These are phyloP conservation scores for Illadopsis cleaveri DNA, from an alignment of 2,113 vertebrate genomes.

Conservation along the genomic window DNA sequence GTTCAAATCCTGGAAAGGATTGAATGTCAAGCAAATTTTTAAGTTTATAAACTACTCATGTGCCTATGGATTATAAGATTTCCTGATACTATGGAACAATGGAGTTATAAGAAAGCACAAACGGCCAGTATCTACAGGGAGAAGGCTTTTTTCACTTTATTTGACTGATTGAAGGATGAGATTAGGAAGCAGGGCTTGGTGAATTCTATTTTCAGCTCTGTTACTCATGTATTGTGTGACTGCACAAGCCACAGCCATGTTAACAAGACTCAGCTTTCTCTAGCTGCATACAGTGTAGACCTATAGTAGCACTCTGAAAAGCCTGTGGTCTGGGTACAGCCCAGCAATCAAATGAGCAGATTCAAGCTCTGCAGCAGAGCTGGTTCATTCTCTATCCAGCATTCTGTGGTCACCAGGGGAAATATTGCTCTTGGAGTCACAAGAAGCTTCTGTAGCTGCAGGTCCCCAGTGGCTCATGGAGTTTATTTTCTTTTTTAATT, in stretches of 20 bases:
- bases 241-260: background rate
- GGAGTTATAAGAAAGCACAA: background rate
- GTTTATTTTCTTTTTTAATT: conserved; percentile 36
- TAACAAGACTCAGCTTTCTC: background rate
- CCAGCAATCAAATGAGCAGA: background rate
- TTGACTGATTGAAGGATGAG: background rate
- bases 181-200: background rate
- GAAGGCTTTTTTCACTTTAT: background rate
- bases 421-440: background rate
- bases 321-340: accelerated
- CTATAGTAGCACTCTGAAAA: background rate
- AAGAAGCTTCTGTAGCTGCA: conserved; percentile 3
- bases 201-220: background rate
- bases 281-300: background rate
- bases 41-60: background rate
- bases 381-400: background rate
- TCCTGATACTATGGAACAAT: background rate
- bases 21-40: background rate
- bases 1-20: conserved; percentile 11
- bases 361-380: background rate
- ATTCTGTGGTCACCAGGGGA: background rate
- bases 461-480: background rate
- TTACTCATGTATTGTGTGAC: background rate
- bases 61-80: background rate
- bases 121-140: background rate